Base-by-base conservation (phyloP, 1,140 invertebrate species). In the Drosophila repletoides region DNA sequence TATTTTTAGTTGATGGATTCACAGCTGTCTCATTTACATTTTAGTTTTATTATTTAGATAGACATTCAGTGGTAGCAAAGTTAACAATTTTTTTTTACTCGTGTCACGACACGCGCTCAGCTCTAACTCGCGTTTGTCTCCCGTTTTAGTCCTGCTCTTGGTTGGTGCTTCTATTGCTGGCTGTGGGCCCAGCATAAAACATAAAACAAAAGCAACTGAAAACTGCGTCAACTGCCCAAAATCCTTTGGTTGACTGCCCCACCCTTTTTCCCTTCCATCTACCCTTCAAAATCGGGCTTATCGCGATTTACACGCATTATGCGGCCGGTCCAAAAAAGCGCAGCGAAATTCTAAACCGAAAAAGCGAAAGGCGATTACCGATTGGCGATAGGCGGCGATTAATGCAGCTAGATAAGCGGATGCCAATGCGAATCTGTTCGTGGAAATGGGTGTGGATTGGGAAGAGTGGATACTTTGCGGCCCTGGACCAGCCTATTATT, bases 261-360 rank as follows among this genome's bases (percentile, higher is more conserved):
- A 48, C 66, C 64, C n/a, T n/a, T n/a, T n/a, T n/a, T n/a, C n/a
- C n/a, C n/a, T n/a, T n/a, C n/a, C n/a, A n/a, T n/a, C n/a, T n/a
- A n/a, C n/a, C n/a, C n/a, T n/a, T n/a, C 67, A 69, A 76, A 72
- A 73, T 67, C 56, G 56, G 41, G 59, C 70, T 88, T 88, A 88
- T 88, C 83, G 53, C 81, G 83, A 87, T 87, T 81, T 77, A 74
- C 59, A 87, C 83, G 76, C 83, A 87, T 77, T 75, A 77, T 75
- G 66, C 58, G 59, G 66, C 60, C 40, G 43, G 15, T n/a, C 65
- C 53, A 49, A 73, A 84, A 71, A 87, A 87, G 76, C 76, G 81
- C 76, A 87, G 15, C 76, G 70, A 87, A 87, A 87, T 77, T 80
- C 76, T 86, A 86, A 80, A 80, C 80, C 76, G 10, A 46, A 68